Conservation (phyloP, 1,140 invertebrate genomes). For the Ceratina japonica region DNA sequence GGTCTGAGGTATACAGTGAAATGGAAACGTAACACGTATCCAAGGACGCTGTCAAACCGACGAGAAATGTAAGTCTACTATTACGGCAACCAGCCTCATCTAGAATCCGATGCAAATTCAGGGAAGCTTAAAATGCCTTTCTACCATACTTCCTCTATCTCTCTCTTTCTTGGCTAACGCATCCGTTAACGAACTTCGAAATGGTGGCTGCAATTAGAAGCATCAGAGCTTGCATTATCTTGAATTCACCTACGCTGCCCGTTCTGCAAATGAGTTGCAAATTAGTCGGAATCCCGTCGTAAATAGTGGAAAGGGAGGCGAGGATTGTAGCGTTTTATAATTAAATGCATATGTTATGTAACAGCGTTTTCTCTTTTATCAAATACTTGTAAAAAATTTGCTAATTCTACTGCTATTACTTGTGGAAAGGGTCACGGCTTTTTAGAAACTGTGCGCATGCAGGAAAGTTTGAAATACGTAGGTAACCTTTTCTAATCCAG, state of each 20-base stretch:
- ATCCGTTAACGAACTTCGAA: conserved; percentile 30
- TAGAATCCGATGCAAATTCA: background rate
- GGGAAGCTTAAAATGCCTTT: background rate
- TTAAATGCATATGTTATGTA: no score
- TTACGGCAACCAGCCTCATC: background rate
- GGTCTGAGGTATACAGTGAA: background rate
- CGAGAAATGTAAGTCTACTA: background rate
- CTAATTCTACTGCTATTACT: no score
- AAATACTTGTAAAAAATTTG: no score
- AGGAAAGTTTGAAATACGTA: background rate
- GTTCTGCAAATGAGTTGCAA: background rate
- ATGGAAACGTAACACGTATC: background rate
- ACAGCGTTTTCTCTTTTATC: no score
- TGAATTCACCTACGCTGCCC: conserved; percentile 2
- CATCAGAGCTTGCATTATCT: conserved; percentile 5
- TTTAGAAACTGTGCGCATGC: background rate
- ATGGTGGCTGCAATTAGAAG: conserved; percentile 33
- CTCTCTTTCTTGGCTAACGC: no score
- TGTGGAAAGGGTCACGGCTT: no score
- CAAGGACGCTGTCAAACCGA: background rate
- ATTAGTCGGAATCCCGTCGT: background rate
- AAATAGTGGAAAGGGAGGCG: background rate
- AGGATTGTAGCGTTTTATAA: no score
- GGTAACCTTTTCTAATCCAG: conserved; percentile 9
- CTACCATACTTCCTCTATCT: no score